Evolutionary conservation across 2,113 vertebrate genomes (phyloP).

Genomic region (Beaufortia kweichowensis): DNA sequence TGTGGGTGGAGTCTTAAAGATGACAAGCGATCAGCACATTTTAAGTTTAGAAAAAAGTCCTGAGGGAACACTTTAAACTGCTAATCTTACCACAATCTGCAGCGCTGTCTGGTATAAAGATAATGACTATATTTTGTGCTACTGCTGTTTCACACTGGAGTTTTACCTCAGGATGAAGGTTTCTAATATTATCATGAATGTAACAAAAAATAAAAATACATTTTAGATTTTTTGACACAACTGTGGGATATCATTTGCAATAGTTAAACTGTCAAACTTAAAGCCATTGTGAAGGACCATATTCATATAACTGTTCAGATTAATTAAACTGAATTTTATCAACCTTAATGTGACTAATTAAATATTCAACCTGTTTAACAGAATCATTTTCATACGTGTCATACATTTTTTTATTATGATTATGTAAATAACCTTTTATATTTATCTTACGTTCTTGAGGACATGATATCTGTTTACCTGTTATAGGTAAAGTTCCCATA

Average conservation of each 20-base stretch:
- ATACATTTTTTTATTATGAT: background rate
- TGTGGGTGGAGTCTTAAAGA: too few relatives aligned
- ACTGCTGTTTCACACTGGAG: background rate
- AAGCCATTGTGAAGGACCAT: too few relatives aligned
- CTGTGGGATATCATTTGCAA: background rate
- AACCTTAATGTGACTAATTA: background rate
- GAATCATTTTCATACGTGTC: background rate
- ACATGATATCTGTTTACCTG: too few relatives aligned
- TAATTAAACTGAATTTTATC: background rate
- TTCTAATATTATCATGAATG: background rate
- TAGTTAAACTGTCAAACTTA: background rate
- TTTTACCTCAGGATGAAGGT: background rate
- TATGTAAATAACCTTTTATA: background rate
- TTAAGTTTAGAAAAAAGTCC: conserved; percentile 57
- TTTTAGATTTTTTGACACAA: background rate
- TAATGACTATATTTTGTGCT: conserved; percentile 23
- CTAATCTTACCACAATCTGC: conserved; percentile 45
- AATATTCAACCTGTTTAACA: background rate
- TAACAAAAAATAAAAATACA: background rate
- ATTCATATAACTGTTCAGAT: background rate
- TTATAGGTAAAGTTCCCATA: background rate
- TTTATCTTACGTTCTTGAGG: too few relatives aligned
- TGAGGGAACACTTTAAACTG: conserved; percentile 57
- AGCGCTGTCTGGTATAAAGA: conserved; percentile 38
- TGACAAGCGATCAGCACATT: conserved; percentile 60